Evolutionary conservation across 2,113 vertebrate genomes (phyloP), one percentile per base, ranked within the genome.

Genomic region (Gulo gulo): DNA sequence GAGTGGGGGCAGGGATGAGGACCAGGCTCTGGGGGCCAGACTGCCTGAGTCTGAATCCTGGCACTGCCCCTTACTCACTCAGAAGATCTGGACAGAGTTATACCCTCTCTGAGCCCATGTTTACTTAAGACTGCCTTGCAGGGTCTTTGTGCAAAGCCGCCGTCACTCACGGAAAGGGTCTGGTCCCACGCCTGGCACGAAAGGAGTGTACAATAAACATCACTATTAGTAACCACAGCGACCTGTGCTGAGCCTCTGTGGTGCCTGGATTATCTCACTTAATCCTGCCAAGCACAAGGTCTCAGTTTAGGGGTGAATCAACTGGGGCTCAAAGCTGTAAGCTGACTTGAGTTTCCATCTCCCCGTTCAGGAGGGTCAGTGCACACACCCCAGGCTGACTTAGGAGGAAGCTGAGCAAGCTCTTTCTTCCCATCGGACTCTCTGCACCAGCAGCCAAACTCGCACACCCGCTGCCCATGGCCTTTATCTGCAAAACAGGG

Each of bases 361-460:
- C 18, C 42, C 42, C 57, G 11, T 23, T 79, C 23, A 3, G 0
- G 1, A 57, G 23, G 24, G 26, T 55, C 81, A 1, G 23, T 15
- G 36, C 24, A 9, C 34, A 36, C 31, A 34, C 23, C 26, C 61
- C 42, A 65, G 23, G 65, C 21, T 45, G 20, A 34, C 11, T 36
- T 7, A 29, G 45, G 29, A 0, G 0, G 7, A 76, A 31, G 31
- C 15, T 45, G 20, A 0, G 23, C 2, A 2, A 42, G 26, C 18
- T 4, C 59, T 47, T 29, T 15, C 71, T 36, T 42, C n/a, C 65
- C 31, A 1, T 29, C 80, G 20, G 45, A 13, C 36, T 29, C n/a
- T 42, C 63, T 31, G n/a, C 10, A 10, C 78, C 14, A 82, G 52
- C 10, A 20, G 69, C 50, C 55, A 55, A 63, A 52, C 1, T 3